Conservation (phyloP, 1,140 invertebrate genomes). For the Uloborus diversus region DNA sequence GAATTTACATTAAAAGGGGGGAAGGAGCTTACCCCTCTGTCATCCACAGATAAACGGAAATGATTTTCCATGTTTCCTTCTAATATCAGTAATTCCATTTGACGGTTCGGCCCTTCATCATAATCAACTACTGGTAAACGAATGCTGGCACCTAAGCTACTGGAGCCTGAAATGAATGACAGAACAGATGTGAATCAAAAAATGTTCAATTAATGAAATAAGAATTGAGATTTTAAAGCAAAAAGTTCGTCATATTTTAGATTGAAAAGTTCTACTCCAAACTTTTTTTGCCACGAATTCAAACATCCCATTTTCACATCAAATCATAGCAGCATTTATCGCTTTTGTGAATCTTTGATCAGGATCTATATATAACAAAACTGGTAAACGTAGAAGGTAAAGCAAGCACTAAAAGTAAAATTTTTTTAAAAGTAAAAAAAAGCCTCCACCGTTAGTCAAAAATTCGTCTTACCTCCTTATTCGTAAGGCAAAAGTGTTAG, state of each 20-base stretch:
- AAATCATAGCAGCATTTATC: background rate
- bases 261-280: background rate
- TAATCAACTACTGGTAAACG: conserved; percentile 61
- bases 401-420: too few species aligned
- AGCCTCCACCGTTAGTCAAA: too few species aligned
- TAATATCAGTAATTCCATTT: conserved; percentile 65
- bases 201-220: background rate
- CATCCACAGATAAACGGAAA: conserved; percentile 60
- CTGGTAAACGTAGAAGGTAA: too few species aligned
- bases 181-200: background rate
- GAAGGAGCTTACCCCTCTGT: conserved; percentile 59
- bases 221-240: background rate
- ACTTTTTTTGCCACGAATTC: background rate
- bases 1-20: too few species aligned
- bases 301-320: background rate
- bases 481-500: too few species aligned
- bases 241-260: background rate
- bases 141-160: conserved; percentile 56
- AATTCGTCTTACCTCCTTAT: too few species aligned
- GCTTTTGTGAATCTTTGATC: background rate
- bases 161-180: conserved; percentile 18
- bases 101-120: conserved; percentile 64
- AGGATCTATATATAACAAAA: too few species aligned
- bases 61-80: conserved; percentile 65
- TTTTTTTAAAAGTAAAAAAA: too few species aligned